phyloP scores from a whole-genome alignment of 2,797 vertebrate species.

The Phyllotis vaccarum region DNA sequence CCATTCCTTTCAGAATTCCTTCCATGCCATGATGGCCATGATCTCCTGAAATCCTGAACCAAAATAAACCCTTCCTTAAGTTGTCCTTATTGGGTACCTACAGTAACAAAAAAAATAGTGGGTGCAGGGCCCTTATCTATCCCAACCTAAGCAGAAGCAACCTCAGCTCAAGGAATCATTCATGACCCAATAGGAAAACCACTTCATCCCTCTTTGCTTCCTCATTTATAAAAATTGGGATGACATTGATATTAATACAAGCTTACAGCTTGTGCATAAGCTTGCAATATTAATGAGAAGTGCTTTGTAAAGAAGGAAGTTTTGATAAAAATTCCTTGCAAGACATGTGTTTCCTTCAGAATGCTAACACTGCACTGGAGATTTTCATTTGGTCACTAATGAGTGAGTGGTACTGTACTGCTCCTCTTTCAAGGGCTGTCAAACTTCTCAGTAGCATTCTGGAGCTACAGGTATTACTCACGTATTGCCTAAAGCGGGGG shows the following conservation, averaged over 20 bases:
- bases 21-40: rapidly evolving
- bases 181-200: neutral
- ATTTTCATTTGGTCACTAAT: neutral
- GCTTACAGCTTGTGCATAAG: neutral
- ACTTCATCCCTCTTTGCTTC: neutral
- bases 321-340: neutral
- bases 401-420: neutral
- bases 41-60: neutral
- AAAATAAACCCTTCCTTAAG: neutral
- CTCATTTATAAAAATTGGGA: neutral
- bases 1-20: neutral
- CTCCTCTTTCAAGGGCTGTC: neutral
- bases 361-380: neutral
- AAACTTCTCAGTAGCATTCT: neutral
- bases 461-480: neutral
- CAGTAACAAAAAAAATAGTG: neutral
- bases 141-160: neutral
- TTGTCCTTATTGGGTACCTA: neutral
- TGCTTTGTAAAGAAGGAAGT: neutral
- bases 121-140: neutral
- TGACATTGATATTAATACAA: neutral
- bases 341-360: neutral
- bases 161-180: neutral
- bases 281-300: neutral
- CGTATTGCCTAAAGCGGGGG: neutral